Percentiles rank a stretch among this genome's conserved stretches.
These are phyloP conservation scores for Ormyrus pomaceus DNA, from an alignment of 2,888 invertebrate genomes.

Conservation along the genomic window DNA sequence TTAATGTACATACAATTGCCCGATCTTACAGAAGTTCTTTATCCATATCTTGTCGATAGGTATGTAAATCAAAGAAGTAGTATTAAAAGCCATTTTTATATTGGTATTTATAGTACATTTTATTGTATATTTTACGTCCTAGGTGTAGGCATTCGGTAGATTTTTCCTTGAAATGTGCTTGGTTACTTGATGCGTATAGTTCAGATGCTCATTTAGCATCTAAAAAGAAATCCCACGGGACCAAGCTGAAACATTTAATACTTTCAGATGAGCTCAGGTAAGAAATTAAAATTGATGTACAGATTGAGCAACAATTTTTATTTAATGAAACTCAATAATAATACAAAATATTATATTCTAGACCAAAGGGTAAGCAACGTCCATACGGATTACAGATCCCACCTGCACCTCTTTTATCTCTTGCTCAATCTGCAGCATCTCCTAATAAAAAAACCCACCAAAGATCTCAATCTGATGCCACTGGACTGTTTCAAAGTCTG, in stretches of 20 bases:
- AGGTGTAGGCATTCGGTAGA: conserved; percentile 95
- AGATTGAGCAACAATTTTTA: neutral
- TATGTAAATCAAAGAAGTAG: conserved; percentile 71
- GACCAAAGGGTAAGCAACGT: conserved; percentile 73
- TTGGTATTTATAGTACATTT: neutral
- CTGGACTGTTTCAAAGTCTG: conserved; percentile 80
- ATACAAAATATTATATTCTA: conserved; percentile 55
- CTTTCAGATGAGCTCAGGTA: conserved; percentile 82
- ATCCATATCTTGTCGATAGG: conserved; percentile 78
- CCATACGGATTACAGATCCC: conserved; percentile 71
- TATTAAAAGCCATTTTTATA: conserved; percentile 6
- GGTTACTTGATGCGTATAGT: conserved; percentile 96
- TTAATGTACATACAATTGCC: conserved; percentile 99
- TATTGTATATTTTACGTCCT: conserved; percentile 57
- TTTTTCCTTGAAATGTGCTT: conserved; percentile 96
- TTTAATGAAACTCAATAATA: conserved; percentile 19
- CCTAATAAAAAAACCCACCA: conserved; percentile 87
- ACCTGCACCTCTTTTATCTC: conserved; percentile 71
- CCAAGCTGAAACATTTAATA: conserved; percentile 85
- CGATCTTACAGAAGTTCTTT: conserved; percentile 93
- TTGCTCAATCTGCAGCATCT: conserved; percentile 72
- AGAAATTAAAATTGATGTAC: conserved; percentile 12
- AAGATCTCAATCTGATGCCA: conserved; percentile 89
- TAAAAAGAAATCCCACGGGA: conserved; percentile 85
- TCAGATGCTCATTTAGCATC: conserved; percentile 83